Conservation (phyloP, 2,797 vertebrate genomes). For the Pygocentrus nattereri region DNA sequence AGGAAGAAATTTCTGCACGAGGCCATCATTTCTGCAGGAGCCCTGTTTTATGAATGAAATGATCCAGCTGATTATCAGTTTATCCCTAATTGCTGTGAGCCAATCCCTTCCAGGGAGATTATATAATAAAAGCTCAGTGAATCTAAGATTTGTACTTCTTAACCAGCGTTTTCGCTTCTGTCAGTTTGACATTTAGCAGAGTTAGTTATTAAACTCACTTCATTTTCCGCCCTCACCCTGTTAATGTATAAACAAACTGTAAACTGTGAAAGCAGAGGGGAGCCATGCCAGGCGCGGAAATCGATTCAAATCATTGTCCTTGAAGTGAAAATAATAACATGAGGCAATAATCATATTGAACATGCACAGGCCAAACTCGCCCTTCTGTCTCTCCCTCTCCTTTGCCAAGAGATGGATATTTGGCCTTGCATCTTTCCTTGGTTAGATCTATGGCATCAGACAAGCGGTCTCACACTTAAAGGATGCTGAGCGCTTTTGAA, state of each 20-base stretch:
- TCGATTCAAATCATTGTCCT: slow-evolving; percentile 48
- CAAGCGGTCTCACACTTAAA: slow-evolving; percentile 46
- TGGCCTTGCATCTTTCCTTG: slow-evolving; percentile 41
- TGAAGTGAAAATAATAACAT: slow-evolving; percentile 53
- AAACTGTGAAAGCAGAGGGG: slow-evolving; percentile 13
- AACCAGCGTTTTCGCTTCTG: not conserved
- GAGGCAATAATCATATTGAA: slow-evolving; percentile 51
- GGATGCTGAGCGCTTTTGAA: slow-evolving; percentile 49
- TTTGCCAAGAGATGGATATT: slow-evolving; percentile 45
- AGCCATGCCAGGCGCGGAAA: slow-evolving; percentile 19
- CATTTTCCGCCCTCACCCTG: slow-evolving; percentile 29
- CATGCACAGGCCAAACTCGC: slow-evolving; percentile 25
- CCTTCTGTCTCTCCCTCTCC: not conserved
- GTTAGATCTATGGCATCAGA: slow-evolving; percentile 51
- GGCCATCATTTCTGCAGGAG: too few relatives aligned
- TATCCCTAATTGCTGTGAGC: not conserved
- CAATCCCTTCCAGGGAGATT: not conserved
- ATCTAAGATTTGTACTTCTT: not conserved
- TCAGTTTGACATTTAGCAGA: not conserved
- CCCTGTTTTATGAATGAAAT: too few relatives aligned
- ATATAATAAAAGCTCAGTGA: not conserved
- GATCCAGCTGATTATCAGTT: too few relatives aligned
- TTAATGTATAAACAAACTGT: slow-evolving; percentile 46
- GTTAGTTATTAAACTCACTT: slow-evolving; percentile 1
- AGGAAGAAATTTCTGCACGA: too few relatives aligned